Percentiles rank a stretch among this genome's conserved stretches.
phyloP scores from a whole-genome alignment of 2,113 vertebrate species.

The Onychostoma macrolepis region DNA sequence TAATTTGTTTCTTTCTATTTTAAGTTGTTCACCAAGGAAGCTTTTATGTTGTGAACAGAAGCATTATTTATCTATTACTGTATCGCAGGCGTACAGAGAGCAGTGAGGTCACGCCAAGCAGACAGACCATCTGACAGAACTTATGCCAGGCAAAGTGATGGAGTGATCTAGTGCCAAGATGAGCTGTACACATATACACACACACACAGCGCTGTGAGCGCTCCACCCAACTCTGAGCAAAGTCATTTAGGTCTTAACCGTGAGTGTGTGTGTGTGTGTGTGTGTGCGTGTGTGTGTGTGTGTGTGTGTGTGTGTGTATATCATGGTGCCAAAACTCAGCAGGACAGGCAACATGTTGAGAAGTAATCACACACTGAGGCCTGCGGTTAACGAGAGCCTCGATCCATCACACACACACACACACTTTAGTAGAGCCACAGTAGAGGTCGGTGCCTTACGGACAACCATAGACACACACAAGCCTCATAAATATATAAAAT shows the following conservation, averaged over 20 bases:
- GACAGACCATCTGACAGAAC: conserved; percentile 30
- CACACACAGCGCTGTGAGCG: conserved; percentile 1
- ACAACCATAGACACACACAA: conserved; percentile 23
- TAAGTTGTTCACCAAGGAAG: conserved; percentile 7
- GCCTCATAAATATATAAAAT: conserved; percentile 12
- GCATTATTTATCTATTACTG: conserved; percentile 41
- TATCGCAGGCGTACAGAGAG: conserved; percentile 23
- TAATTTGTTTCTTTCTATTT: conserved; percentile 24
- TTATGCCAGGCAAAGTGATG: conserved; percentile 39
- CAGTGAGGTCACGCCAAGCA: conserved; percentile 37
- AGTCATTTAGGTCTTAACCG: conserved; percentile 44
- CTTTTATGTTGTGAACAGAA: conserved; percentile 3
- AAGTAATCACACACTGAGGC: conserved; percentile 68
- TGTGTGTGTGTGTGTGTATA: conserved; percentile 29
- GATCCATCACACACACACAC: conserved; percentile 48
- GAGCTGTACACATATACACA: conserved; percentile 14
- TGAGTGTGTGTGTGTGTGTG: conserved; percentile 28
- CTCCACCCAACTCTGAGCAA: conserved; percentile 46
- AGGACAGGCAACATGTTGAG: conserved; percentile 65
- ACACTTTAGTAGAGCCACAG: conserved; percentile 18
- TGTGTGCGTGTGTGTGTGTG: conserved; percentile 18
- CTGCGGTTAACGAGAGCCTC: conserved; percentile 66
- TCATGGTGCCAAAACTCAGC: conserved; percentile 70
- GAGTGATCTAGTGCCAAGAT: conserved; percentile 51
- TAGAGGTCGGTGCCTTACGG: conserved; percentile 31